A percentile compares a stretch with the other conserved stretches of the same genome.
Conservation (phyloP, 2,113 vertebrate genomes). For the Petrocephalus microphthalmus region DNA sequence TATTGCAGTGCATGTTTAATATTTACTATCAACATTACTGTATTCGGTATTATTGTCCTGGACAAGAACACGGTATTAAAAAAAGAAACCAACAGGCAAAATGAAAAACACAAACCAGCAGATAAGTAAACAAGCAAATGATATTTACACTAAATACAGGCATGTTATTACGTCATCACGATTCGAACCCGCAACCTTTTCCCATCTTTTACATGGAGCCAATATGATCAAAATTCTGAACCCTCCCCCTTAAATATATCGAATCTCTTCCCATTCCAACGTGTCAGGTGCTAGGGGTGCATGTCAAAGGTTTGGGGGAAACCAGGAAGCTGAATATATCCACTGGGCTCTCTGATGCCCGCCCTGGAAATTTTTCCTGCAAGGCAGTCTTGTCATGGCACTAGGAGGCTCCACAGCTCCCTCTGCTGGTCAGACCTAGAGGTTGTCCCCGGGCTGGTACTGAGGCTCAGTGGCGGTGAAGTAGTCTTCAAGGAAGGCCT, state of each 20-base stretch:
- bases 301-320: constrained; percentile 56
- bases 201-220: neutral
- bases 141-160: constrained; percentile 95
- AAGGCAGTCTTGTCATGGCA: constrained; percentile 23
- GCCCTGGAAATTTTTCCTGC: constrained; percentile 26
- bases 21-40: constrained; percentile 42
- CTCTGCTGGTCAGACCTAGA: constrained; percentile 61
- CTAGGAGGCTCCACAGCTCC: constrained; percentile 30
- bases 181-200: constrained; percentile 14
- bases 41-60: constrained; percentile 37
- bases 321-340: constrained; percentile 56
- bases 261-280: constrained; percentile 25
- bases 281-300: constrained; percentile 58
- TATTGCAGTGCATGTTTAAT: constrained; percentile 39
- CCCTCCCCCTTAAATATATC: neutral
- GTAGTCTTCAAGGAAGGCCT: constrained; percentile 99
- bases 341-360: constrained; percentile 46
- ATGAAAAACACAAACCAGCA: constrained; percentile 68
- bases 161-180: constrained; percentile 53
- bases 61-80: constrained; percentile 35
- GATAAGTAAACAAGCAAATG: constrained; percentile 88
- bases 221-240: neutral
- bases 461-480: constrained; percentile 99
- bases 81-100: constrained; percentile 54
- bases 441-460: constrained; percentile 97